These are phyloP conservation scores for Phrynocephalus versicolor DNA, from an alignment of 2,113 vertebrate genomes.

Conservation along the genomic window DNA sequence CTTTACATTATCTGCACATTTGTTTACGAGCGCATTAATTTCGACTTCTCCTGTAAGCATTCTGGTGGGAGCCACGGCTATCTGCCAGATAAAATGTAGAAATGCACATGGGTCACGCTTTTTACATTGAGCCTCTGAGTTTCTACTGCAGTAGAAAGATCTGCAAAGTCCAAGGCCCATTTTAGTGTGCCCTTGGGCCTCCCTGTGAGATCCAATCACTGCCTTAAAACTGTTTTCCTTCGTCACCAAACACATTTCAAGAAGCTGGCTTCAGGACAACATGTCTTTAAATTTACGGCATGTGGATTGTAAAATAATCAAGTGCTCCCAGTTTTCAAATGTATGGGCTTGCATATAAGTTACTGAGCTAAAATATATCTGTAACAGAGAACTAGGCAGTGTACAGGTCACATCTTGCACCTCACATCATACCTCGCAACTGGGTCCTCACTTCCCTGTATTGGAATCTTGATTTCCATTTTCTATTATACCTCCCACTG, in stretches of 20 bases:
- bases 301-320: background rate
- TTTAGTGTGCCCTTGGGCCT: background rate
- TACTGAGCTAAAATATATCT: background rate
- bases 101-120: background rate
- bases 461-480: background rate
- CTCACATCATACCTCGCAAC: too few relatives aligned
- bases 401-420: too few relatives aligned
- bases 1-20: conserved; percentile 34
- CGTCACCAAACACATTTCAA: background rate
- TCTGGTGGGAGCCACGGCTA: conserved; percentile 12
- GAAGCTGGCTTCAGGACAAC: background rate
- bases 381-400: too few relatives aligned
- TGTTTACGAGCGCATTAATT: conserved; percentile 10
- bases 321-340: background rate
- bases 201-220: background rate
- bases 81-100: background rate
- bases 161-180: background rate
- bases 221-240: background rate
- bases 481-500: background rate
- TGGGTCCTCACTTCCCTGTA: too few relatives aligned
- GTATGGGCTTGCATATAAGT: background rate
- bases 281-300: background rate
- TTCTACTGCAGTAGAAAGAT: background rate
- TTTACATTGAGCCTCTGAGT: conserved; percentile 15
- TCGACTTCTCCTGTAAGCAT: conserved; percentile 20